A percentile compares a stretch with the other conserved stretches of the same genome.
Conservation (phyloP, 2,797 vertebrate genomes). For the Takifugu rubripes region DNA sequence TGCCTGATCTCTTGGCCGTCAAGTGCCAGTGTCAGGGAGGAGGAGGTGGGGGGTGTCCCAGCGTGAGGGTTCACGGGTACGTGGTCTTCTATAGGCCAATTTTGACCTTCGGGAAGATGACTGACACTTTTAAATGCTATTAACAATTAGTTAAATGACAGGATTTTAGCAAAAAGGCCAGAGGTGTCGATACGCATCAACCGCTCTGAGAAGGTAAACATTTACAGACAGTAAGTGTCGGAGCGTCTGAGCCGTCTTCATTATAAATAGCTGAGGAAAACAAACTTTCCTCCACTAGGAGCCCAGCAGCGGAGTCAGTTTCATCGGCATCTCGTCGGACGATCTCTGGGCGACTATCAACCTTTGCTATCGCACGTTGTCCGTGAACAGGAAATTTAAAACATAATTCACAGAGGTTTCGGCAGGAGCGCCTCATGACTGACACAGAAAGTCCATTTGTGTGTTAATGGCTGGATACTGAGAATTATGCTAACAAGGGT, state of each 20-base stretch:
- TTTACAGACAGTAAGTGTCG: too few relatives aligned
- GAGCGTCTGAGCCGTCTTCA: too few relatives aligned
- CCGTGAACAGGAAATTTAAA: conserved; percentile 46
- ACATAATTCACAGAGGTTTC: conserved; percentile 30
- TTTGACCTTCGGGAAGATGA: conserved; percentile 35
- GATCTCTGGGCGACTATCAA: conserved; percentile 32
- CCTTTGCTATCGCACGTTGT: conserved; percentile 15
- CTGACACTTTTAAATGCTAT: conserved; percentile 33
- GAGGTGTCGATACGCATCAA: conserved; percentile 30
- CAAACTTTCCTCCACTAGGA: not conserved
- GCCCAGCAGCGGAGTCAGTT: conserved; percentile 15
- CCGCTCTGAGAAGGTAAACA: conserved; percentile 9
- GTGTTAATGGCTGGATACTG: not conserved
- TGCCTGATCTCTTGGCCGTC: conserved; percentile 5
- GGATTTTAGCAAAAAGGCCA: conserved; percentile 36
- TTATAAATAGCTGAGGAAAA: too few relatives aligned
- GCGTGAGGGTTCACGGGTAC: too few relatives aligned
- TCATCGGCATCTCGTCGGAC: conserved; percentile 18
- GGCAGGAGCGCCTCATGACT: conserved; percentile 17
- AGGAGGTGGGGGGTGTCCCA: too few relatives aligned
- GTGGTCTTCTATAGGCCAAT: conserved; percentile 1
- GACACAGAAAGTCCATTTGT: conserved; percentile 7
- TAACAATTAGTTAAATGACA: conserved; percentile 41
- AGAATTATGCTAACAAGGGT: not conserved
- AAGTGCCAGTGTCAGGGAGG: not conserved